phyloP scores from a whole-genome alignment of 2,888 invertebrate species.

The Argynnis bischoffii region DNA sequence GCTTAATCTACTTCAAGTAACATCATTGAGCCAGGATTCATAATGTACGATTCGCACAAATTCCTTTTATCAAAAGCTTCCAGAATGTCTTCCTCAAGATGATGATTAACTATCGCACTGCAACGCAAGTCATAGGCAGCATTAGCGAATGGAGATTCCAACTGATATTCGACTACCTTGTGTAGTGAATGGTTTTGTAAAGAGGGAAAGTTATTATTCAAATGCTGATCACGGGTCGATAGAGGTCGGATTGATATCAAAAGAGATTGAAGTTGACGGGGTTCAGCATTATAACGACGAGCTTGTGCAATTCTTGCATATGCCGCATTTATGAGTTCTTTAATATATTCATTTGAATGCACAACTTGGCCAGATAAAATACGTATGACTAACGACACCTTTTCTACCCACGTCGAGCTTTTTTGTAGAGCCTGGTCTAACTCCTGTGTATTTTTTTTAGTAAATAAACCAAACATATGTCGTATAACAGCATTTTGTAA shows the following conservation, averaged over 20 bases:
- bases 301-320: slow-evolving; percentile 46
- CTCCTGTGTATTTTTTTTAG: slow-evolving; percentile 31
- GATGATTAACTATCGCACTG: slow-evolving; percentile 52
- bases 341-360: slow-evolving; percentile 58
- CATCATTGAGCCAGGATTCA: slow-evolving; percentile 48
- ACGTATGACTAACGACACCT: slow-evolving; percentile 49
- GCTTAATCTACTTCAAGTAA: not conserved
- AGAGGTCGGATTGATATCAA: slow-evolving; percentile 47
- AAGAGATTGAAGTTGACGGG: slow-evolving; percentile 46
- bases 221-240: slow-evolving; percentile 36
- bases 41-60: slow-evolving; percentile 54
- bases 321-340: slow-evolving; percentile 50
- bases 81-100: slow-evolving; percentile 48
- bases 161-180: slow-evolving; percentile 49
- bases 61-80: slow-evolving; percentile 51
- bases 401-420: slow-evolving; percentile 49
- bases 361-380: slow-evolving; percentile 51
- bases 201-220: slow-evolving; percentile 46
- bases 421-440: slow-evolving; percentile 37
- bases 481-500: slow-evolving; percentile 53
- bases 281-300: slow-evolving; percentile 37
- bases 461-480: slow-evolving; percentile 57
- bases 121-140: slow-evolving; percentile 50
- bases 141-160: slow-evolving; percentile 47
- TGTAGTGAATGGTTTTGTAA: slow-evolving; percentile 48